phyloP scores from a whole-genome alignment of 2,888 invertebrate genomes.

The Ecdyonurus torrentis region DNA sequence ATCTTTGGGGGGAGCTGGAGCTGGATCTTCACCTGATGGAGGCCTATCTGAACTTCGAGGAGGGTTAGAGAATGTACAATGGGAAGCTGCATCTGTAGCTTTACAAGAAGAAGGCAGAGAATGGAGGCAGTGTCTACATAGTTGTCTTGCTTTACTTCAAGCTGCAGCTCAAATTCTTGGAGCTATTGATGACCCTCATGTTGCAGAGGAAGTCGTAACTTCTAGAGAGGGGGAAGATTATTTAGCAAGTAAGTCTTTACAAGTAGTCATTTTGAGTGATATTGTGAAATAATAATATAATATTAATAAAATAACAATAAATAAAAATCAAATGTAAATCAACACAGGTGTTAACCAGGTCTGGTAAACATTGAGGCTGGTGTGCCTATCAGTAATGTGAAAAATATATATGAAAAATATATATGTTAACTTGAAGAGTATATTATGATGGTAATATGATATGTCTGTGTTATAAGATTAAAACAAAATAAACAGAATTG shows the following conservation, averaged over 20 bases:
- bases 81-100: not conserved
- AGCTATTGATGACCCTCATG: slow-evolving; percentile 31
- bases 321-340: not conserved
- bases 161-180: slow-evolving; percentile 35
- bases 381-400: no score
- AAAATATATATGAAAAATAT: no score
- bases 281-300: not conserved
- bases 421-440: no score
- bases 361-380: no score
- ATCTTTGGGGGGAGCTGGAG: not conserved
- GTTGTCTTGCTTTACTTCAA: slow-evolving; percentile 32
- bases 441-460: no score
- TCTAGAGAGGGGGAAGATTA: slow-evolving; percentile 35
- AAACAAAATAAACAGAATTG: no score
- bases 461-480: no score
- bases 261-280: no score
- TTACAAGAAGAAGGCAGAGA: slow-evolving; percentile 15
- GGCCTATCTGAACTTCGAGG: not conserved
- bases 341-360: not conserved
- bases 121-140: slow-evolving; percentile 31
- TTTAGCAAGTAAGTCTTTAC: slow-evolving; percentile 28
- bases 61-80: not conserved
- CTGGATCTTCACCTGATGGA: not conserved
- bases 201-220: slow-evolving; percentile 34
- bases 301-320: not conserved